Evolutionary conservation across 2,113 vertebrate genomes (phyloP), one percentile per base, ranked within the genome.

Genomic region (Azemiops feae): DNA sequence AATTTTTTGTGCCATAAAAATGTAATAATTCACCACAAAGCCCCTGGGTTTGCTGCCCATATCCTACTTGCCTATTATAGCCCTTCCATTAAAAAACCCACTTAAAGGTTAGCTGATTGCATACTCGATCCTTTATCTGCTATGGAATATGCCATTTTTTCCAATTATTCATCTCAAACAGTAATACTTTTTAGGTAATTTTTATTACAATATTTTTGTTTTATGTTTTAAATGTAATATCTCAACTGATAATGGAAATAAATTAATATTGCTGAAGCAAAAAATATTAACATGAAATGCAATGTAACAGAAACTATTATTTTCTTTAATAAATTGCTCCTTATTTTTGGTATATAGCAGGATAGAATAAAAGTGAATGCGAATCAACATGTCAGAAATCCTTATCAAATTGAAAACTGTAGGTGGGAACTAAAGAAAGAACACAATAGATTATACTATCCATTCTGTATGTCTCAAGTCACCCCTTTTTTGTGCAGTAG

Each of bases 321-420:
- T 64, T 16, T 22, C 16, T 86, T 60, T 60, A 27, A 60, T 91
- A 89, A 91, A 85, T 60, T 30, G 14, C 4, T 88, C 52, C 86
- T 91, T n/a, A 81, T 47, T 85, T 47, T 92, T 60, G 64, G 64
- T n/a, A 34, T 43, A 18, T 60, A 60, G 23, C 30, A n/a, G 16
- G 88, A 60, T 91, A 23, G 43, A 11, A 89, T 89, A 12, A 85
- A 81, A 85, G 69, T 89, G 64, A 89, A 89, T 85, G 25, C 25
- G 89, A 93, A 91, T 50, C 34, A 85, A 86, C 27, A 85, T 43
- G 69, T 86, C 86, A 88, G 64, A 50, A 89, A 92, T 93, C 64
- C 25, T 50, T 85, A 39, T 92, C 74, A 90, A 47, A 58, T 3
- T 45, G 54, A 93, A 95, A 69, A 53, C 43, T 90, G 43, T 23